Evolutionary conservation across 2,888 invertebrate species (phyloP).

Genomic region (Opisthograptis luteolata): DNA sequence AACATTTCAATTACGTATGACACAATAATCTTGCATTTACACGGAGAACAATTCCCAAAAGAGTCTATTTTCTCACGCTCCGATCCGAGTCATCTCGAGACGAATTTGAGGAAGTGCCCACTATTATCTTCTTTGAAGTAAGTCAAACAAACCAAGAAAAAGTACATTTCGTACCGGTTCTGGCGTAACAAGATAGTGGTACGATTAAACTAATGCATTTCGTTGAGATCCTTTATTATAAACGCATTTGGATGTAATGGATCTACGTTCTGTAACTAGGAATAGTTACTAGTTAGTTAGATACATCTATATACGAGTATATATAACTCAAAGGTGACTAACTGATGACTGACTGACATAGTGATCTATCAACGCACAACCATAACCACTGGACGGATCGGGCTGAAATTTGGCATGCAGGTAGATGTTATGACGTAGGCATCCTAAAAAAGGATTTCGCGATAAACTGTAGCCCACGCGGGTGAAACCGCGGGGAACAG

Average conservation of each 20-base stretch:
- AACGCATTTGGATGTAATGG: constrained; percentile 66
- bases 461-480: no score
- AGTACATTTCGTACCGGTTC: constrained; percentile 32
- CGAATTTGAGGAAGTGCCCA: constrained; percentile 75
- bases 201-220: constrained; percentile 75
- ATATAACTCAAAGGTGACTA: no score
- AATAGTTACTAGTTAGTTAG: constrained; percentile 1
- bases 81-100: constrained; percentile 67
- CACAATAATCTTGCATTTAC: constrained; percentile 39
- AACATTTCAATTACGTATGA: constrained; percentile 35
- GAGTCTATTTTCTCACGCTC: constrained; percentile 69
- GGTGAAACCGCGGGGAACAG: no score
- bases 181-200: constrained; percentile 58
- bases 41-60: constrained; percentile 39
- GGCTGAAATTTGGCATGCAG: no score
- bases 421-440: no score
- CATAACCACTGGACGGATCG: no score
- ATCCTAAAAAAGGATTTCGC: no score
- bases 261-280: constrained; percentile 42
- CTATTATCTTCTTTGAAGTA: constrained; percentile 74
- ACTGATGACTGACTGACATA: no score
- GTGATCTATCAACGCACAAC: no score
- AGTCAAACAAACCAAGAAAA: constrained; percentile 55
- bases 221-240: constrained; percentile 67
- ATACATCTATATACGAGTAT: no score